Base-by-base conservation (phyloP, 2,888 invertebrate genomes). In the Chymomyza amoena region DNA sequence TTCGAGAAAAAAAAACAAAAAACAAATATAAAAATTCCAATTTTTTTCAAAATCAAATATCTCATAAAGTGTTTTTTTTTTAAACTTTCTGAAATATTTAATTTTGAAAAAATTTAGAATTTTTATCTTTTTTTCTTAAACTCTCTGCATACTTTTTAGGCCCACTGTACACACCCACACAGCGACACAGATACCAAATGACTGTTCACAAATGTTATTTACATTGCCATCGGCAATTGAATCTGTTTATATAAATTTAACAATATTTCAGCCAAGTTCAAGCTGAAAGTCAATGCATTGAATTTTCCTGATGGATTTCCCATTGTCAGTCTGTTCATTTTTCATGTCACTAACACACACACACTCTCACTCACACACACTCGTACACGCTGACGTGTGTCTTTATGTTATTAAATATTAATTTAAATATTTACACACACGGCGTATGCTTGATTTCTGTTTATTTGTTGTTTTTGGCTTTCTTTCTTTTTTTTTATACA, bases 391-490 rank as follows among this genome's bases (percentile, higher is more conserved):
- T 10, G 20, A n/a, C 54, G 20, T 54, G 54, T 54, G 54, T 54
- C 20, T 20, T 51, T 59, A 65, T 61, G 10, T 61, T 73, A 84
- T 88, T 78, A 82, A 82, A 88, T 84, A 78, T 84, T 78, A 86
- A 88, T 86, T 82, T 73, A 88, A 88, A 86, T 76, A 82, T 86
- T 88, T 86, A 70, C 73, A 80, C 59, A 65, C 51, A 65, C 54
- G 7, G 51, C 57, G 9, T 36, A 32, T 15, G 68, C 36, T 68
- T 75, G 52, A 62, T 69, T 69, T 73, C 77, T 57, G 61, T 54
- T 20, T 10, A 10, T 54, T 54, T 18, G 54, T 18, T 16, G 16
- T 15, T 54, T 32, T 10, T 20, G 54, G 54, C 54, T 16, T 6
- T n/a, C 16, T 5, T 54, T n/a, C 15, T 2, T 54, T 20, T 52